Conservation (phyloP, 2,113 vertebrate species). For the Gymnogyps californianus region DNA sequence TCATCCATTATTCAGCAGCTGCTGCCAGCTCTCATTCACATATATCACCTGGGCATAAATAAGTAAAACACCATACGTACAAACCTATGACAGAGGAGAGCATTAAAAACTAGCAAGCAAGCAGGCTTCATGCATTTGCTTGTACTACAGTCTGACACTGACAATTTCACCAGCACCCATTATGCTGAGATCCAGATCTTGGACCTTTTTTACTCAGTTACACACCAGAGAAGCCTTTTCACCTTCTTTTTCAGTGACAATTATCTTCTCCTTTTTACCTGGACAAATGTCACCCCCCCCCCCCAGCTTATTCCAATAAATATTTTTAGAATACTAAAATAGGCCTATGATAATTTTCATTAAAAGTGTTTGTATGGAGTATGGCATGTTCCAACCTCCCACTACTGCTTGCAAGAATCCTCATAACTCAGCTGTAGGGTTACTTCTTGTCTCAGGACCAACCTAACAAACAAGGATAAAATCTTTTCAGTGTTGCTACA, state of each 20-base stretch:
- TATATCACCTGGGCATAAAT: constrained; percentile 14
- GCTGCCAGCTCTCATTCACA: background rate
- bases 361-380: accelerated
- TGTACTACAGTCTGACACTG: background rate
- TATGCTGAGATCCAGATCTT: background rate
- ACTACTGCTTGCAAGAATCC: background rate
- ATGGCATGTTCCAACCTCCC: background rate
- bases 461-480: background rate
- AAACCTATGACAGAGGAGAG: background rate
- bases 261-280: background rate
- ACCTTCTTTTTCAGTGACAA: background rate
- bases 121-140: background rate
- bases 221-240: background rate
- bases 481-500: background rate
- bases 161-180: background rate
- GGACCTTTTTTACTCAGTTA: background rate
- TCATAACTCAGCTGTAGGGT: background rate
- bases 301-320: background rate
- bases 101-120: background rate
- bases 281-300: background rate
- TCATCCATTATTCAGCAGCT: constrained; percentile 10
- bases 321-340: background rate
- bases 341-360: background rate
- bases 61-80: background rate
- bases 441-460: background rate